Conservation (phyloP, 1,140 invertebrate species). For the Drosophila jambulina region DNA sequence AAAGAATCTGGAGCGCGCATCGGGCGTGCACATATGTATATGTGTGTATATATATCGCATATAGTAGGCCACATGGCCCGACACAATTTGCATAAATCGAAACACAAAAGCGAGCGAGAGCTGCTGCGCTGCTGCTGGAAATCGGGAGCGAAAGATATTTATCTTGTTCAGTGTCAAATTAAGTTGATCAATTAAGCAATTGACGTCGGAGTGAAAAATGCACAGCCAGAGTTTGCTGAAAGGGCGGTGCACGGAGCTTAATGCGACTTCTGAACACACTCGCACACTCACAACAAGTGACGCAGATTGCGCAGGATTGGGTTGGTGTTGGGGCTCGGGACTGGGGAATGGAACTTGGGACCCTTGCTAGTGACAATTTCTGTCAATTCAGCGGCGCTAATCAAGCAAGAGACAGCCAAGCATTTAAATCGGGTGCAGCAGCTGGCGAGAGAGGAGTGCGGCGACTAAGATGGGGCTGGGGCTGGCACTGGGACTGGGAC, state of each 20-base stretch:
- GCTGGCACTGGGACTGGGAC: slow-evolving; percentile 15
- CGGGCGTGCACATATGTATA: slow-evolving; percentile 22
- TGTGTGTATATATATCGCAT: slow-evolving; percentile 4
- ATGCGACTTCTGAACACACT: slow-evolving; percentile 47
- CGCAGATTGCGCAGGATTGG: slow-evolving; percentile 62
- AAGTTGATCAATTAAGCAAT: slow-evolving; percentile 85
- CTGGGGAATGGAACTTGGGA: too few species aligned
- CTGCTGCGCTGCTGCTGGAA: slow-evolving; percentile 47
- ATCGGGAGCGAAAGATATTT: slow-evolving; percentile 78
- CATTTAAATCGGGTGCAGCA: slow-evolving; percentile 57
- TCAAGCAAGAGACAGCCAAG: slow-evolving; percentile 69
- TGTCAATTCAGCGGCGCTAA: slow-evolving; percentile 82
- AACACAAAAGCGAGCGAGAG: slow-evolving; percentile 71
- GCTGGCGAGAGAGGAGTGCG: background rate
- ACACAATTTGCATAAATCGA: slow-evolving; percentile 80
- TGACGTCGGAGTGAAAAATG: slow-evolving; percentile 62
- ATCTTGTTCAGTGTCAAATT: slow-evolving; percentile 82
- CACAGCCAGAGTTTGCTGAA: slow-evolving; percentile 39
- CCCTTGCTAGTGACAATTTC: slow-evolving; percentile 71
- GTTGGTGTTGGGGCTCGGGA: background rate
- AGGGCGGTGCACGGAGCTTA: slow-evolving; percentile 7
- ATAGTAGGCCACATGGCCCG: slow-evolving; percentile 65
- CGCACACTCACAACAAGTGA: slow-evolving; percentile 60
- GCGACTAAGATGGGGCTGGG: slow-evolving; percentile 6
- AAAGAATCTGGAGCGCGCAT: slow-evolving; percentile 68